Evolutionary conservation across 2,113 vertebrate species (phyloP).

Genomic region (Cyprinodon brontotheroides): DNA sequence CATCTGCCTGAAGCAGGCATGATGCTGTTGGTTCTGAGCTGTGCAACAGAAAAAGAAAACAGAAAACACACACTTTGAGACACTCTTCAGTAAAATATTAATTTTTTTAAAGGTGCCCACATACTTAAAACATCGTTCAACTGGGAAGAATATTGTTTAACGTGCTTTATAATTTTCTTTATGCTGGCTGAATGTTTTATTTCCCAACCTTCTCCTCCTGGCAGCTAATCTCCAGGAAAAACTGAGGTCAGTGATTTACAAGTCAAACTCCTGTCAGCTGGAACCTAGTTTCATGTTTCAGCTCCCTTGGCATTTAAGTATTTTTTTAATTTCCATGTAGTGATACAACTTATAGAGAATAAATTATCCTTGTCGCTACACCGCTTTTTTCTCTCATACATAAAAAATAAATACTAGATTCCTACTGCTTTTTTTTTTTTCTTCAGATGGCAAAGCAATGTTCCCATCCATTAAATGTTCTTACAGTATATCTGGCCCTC

Average conservation of each 20-base stretch:
- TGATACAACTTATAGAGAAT: constrained; percentile 24
- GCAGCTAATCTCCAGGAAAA: constrained; percentile 51
- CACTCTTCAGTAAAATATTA: constrained; percentile 14
- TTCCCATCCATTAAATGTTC: no score
- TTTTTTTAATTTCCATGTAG: constrained; percentile 52
- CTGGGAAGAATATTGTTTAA: constrained; percentile 5
- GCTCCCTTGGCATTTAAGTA: constrained; percentile 60
- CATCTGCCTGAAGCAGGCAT: constrained; percentile 67
- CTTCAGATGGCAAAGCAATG: not conserved
- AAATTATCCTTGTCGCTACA: constrained; percentile 7
- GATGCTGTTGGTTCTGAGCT: constrained; percentile 70
- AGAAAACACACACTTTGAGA: not conserved
- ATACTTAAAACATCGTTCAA: constrained; percentile 15
- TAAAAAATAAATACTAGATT: not conserved
- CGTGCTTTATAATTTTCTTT: constrained; percentile 37
- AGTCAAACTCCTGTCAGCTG: constrained; percentile 74
- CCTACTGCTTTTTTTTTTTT: not conserved
- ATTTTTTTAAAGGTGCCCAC: constrained; percentile 18
- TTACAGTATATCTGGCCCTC: no score
- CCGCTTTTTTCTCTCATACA: not conserved
- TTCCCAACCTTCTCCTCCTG: constrained; percentile 58
- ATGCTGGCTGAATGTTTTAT: constrained; percentile 50
- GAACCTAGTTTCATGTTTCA: constrained; percentile 73
- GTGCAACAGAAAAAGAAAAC: constrained; percentile 1
- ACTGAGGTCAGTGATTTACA: constrained; percentile 63